phyloP scores from a whole-genome alignment of 2,113 vertebrate species.

The Acanthisitta chloris region DNA sequence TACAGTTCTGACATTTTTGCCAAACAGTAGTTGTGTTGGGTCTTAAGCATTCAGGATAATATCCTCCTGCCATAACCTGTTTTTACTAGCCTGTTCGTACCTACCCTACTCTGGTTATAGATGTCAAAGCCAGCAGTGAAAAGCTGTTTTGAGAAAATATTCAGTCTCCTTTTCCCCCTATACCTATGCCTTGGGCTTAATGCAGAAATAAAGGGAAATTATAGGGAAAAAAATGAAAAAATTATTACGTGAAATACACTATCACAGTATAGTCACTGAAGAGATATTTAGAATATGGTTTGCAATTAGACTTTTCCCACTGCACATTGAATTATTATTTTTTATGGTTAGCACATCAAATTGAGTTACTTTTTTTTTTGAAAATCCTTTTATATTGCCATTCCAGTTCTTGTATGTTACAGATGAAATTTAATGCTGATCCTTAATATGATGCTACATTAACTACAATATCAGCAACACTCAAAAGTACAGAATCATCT shows the following conservation, averaged over 20 bases:
- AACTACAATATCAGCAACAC: background rate
- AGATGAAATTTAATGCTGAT: background rate
- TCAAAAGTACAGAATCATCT: background rate
- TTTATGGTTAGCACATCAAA: background rate
- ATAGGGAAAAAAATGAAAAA: background rate
- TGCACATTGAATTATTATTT: background rate
- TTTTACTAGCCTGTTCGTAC: background rate
- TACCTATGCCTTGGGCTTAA: background rate
- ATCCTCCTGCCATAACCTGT: background rate
- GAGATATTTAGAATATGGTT: background rate
- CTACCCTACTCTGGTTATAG: background rate
- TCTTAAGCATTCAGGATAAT: background rate
- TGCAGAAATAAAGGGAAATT: background rate
- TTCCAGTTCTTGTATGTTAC: background rate
- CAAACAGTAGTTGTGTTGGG: background rate
- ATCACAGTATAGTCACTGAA: background rate
- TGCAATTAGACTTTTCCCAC: background rate
- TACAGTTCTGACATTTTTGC: background rate
- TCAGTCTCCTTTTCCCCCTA: accelerated
- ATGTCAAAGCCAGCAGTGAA: background rate
- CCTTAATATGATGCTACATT: background rate
- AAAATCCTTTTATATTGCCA: background rate
- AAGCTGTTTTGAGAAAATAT: background rate
- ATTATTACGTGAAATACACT: accelerated
- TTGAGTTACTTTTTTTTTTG: background rate